phyloP scores from a whole-genome alignment of 2,113 vertebrate genomes.

The Cynoglossus semilaevis region DNA sequence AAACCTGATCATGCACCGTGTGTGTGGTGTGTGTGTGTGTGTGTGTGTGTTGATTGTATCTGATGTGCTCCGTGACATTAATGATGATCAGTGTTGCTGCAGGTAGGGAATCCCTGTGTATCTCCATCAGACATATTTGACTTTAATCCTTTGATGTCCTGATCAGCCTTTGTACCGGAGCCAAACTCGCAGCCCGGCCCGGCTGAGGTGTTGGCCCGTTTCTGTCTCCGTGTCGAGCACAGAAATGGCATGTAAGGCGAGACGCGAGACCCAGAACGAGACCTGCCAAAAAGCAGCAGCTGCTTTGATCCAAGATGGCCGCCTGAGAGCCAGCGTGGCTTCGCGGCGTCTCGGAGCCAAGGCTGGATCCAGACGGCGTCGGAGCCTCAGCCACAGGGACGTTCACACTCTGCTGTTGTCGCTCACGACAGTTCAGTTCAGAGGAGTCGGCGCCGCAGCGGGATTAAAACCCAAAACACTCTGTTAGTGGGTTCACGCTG shows the following conservation, averaged over 20 bases:
- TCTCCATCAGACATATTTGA: conserved; percentile 46
- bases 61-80: conserved; percentile 51
- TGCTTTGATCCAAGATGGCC: conserved; percentile 72
- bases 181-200: conserved; percentile 46
- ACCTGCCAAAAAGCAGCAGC: conserved; percentile 64
- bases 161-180: conserved; percentile 56
- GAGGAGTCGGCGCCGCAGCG: neutral
- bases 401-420: conserved; percentile 58
- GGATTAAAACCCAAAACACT: conserved; percentile 11
- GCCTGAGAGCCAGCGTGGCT: conserved; percentile 64
- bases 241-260: conserved; percentile 54
- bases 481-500: neutral
- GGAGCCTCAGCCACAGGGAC: conserved; percentile 53
- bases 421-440: conserved; percentile 18
- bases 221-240: conserved; percentile 48
- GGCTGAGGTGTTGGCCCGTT: conserved; percentile 41
- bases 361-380: conserved; percentile 58
- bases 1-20: conserved; percentile 21
- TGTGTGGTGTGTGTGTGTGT: conserved; percentile 21
- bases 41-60: conserved; percentile 58
- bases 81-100: conserved; percentile 45
- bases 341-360: conserved; percentile 52
- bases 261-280: conserved; percentile 63
- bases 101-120: conserved; percentile 30
- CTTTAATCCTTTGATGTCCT: conserved; percentile 67